A percentile compares a stretch with the other conserved stretches of the same genome.
phyloP scores from a whole-genome alignment of 1,140 invertebrate genomes.

The Bicyclus anynana region DNA sequence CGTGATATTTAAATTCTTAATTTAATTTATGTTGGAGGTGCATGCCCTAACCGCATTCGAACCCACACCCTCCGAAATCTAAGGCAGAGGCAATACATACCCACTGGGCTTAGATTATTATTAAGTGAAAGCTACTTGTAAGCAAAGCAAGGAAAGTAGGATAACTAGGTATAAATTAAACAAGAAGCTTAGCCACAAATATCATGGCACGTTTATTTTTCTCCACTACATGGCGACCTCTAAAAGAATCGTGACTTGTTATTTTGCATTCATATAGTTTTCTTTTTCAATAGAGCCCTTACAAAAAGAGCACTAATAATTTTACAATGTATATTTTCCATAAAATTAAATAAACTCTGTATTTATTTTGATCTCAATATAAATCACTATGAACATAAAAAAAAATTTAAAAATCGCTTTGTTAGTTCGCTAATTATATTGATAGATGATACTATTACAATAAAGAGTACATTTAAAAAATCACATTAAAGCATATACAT shows the following conservation, averaged over 20 bases:
- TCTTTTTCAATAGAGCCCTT: conserved; percentile 69
- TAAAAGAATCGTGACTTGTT: conserved; percentile 78
- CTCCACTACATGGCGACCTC: conserved; percentile 78
- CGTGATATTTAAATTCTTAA: too few relatives aligned
- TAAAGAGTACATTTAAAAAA: conserved; percentile 78
- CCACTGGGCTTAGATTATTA: too few relatives aligned
- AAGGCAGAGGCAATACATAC: background rate
- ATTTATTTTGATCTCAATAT: conserved; percentile 76
- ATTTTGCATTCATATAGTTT: conserved; percentile 73
- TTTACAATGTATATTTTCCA: conserved; percentile 74
- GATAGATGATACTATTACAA: conserved; percentile 74
- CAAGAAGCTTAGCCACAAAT: conserved; percentile 71
- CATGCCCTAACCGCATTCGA: too few relatives aligned
- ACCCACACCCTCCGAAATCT: too few relatives aligned
- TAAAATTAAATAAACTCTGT: conserved; percentile 78
- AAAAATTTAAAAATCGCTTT: conserved; percentile 72
- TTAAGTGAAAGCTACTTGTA: too few relatives aligned
- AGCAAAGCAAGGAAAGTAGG: too few relatives aligned
- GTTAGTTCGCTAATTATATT: conserved; percentile 76
- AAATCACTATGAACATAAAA: conserved; percentile 76
- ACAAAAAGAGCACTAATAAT: conserved; percentile 68
- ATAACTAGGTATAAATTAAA: conserved; percentile 48
- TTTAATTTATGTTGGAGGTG: too few relatives aligned
- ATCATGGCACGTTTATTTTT: conserved; percentile 79
- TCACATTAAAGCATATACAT: conserved; percentile 79